Evolutionary conservation across 2,113 vertebrate species (phyloP), one percentile per base, ranked within the genome.

Genomic region (Coreoperca whiteheadi): DNA sequence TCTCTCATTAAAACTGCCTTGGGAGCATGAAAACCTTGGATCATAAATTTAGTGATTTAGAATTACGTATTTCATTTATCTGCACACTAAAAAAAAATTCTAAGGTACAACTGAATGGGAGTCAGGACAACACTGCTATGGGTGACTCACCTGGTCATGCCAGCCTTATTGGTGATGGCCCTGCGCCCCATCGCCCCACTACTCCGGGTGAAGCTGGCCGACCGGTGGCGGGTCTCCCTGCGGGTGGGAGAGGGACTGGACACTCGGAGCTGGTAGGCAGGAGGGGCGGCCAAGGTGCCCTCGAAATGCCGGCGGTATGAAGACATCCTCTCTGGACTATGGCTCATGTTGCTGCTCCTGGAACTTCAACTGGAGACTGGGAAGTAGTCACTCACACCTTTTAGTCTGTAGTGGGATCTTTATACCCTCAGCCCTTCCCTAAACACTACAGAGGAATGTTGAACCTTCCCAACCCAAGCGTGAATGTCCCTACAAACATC

Each of bases 251-350:
- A 96, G 0, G 92, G 94, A 71, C 94, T 96, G 20, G 89, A 93
- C 66, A 91, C 91, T 63, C 92, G 66, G 23, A 95, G 69, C 25
- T 89, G 92, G 67, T 82, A 85, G 37, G 34, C 63, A 12, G 77
- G 76, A 1, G 80, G 16, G 6, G 34, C 8, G 41, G 81, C 85
- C 14, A 89, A 28, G 8, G 63, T 73, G 1, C 92, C 91, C 72
- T 96, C 93, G 20, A 96, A 96, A 72, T 94, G 94, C 28, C 95
- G 92, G 59, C 94, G 92, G 82, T 96, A 96, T 0, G 95, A 96
- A 9, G 95, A 96, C 86, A 95, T 95, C 83, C 94, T 95, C 51
- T 95, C 95, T 74, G 92, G 93, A 80, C 95, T 95, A 86, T 73
- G 81, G 65, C 94, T 95, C 96, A 95, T 96, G 73, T 2, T 93